A percentile compares a stretch with the other conserved stretches of the same genome.
Evolutionary conservation across 2,888 invertebrate species (phyloP).

Genomic region (Diplolepis rosae): DNA sequence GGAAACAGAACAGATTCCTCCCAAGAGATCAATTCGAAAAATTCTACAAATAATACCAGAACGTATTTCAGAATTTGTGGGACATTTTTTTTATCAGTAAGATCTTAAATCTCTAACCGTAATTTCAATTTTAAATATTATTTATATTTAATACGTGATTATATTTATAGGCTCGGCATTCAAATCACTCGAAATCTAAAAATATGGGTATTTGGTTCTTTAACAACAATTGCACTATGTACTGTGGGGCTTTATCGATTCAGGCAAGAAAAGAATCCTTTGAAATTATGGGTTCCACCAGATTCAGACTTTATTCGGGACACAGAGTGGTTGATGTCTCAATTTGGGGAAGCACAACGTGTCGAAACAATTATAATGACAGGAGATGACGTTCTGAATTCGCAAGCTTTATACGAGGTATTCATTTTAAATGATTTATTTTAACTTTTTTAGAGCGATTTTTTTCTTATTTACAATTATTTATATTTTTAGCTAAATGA

Average conservation of each 20-base stretch:
- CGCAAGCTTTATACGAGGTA: conserved; percentile 74
- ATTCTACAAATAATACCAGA: conserved; percentile 59
- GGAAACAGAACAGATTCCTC: conserved; percentile 26
- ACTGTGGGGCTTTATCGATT: conserved; percentile 80
- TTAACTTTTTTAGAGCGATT: not conserved
- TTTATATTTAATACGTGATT: not conserved
- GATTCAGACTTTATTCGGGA: conserved; percentile 82
- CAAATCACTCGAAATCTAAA: conserved; percentile 78
- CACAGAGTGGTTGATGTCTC: conserved; percentile 83
- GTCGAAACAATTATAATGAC: conserved; percentile 79
- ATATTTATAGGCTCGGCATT: conserved; percentile 76
- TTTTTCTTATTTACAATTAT: not conserved
- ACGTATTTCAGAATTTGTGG: conserved; percentile 54
- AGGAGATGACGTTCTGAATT: conserved; percentile 81
- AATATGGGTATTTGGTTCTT: conserved; percentile 77
- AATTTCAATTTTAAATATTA: not conserved
- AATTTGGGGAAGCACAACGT: conserved; percentile 80
- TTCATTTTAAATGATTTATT: not conserved
- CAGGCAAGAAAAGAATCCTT: conserved; percentile 83
- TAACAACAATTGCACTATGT: conserved; percentile 77
- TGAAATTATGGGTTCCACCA: conserved; percentile 85
- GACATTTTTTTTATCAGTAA: conserved; percentile 30
- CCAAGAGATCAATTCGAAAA: conserved; percentile 37
- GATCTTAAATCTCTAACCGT: conserved; percentile 2
- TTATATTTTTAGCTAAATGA: conserved; percentile 72